These are phyloP conservation scores for Sebastes iracundus DNA, from an alignment of 2,797 vertebrate species.

Conservation along the genomic window DNA sequence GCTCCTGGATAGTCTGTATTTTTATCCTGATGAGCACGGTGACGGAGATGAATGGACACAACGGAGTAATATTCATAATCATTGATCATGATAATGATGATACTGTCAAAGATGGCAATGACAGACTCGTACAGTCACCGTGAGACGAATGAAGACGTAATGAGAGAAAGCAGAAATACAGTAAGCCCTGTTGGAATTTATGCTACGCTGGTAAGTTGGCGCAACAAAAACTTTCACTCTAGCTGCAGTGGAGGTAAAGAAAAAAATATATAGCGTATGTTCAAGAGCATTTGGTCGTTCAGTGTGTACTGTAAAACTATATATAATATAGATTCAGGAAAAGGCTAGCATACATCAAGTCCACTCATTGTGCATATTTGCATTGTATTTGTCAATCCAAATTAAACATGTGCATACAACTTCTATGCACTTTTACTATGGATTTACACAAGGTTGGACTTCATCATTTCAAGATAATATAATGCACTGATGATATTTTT, in stretches of 20 bases:
- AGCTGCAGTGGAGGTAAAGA: not conserved
- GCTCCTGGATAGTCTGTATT: slow-evolving; percentile 64
- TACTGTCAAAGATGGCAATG: slow-evolving; percentile 78
- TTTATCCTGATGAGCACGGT: slow-evolving; percentile 69
- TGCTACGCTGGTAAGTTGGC: not conserved
- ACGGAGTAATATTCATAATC: slow-evolving; percentile 79
- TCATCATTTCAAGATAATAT: not conserved
- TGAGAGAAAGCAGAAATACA: slow-evolving; percentile 55
- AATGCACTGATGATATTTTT: not conserved
- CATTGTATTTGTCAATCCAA: not conserved
- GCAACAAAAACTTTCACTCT: slow-evolving; percentile 24
- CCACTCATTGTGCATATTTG: not conserved
- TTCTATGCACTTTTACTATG: not conserved
- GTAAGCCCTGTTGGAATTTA: slow-evolving; percentile 14
- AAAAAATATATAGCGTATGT: not conserved
- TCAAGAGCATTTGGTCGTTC: not conserved
- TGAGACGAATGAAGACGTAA: slow-evolving; percentile 73
- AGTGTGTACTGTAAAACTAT: not conserved
- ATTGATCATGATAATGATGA: slow-evolving; percentile 81
- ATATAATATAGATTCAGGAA: not conserved
- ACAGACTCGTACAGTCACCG: slow-evolving; percentile 67
- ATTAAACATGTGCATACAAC: not conserved
- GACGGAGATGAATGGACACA: slow-evolving; percentile 71
- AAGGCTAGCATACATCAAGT: not conserved
- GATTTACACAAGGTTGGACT: not conserved